Base-by-base conservation (phyloP, 2,888 invertebrate genomes). In the Petrophora chlorosata region DNA sequence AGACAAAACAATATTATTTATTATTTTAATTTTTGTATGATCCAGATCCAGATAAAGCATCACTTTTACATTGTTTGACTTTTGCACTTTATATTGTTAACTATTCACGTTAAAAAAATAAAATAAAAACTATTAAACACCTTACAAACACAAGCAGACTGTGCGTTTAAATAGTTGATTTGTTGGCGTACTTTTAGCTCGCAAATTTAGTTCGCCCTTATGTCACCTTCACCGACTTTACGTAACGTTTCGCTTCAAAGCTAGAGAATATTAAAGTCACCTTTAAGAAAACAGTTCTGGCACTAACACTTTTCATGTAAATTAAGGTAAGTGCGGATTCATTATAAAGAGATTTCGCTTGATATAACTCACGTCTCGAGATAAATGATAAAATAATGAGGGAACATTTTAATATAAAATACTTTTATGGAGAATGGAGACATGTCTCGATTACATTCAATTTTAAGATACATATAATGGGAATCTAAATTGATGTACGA, bases 251-350 rank as follows among this genome's bases (percentile, higher is more conserved):
- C 53, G 56, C 60, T 56, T 56, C 52, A 51, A 32, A 57, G 61
- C 63, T 60, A 59, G 59, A 46, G 65, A 74, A 77, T 77, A 82
- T 81, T 79, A 79, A 82, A 84, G 73, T 62, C 71, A 74, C 77
- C 67, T 82, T 68, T 61, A 66, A 79, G 82, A 70, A 82, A 78
- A 78, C 72, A 64, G 41, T 36, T 38, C 29, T 39, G 61, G 64
- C 65, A 66, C 65, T 64, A 71, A 66, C 70, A 79, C 76, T 77
- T 73, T 78, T 82, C 74, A 82, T 82, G 81, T 70, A 84, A 82
- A 85, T 82, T 68, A 76, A 71, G 78, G 70, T 66, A 68, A 75
- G 64, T 73, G 68, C 63, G 63, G 67, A 77, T 76, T 79, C 73
- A 80, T 81, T 81, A 80, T 65, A 75, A 73, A 50, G 49, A 66